Percentiles rank a stretch among this genome's conserved stretches.
Evolutionary conservation across 2,113 vertebrate species (phyloP).

Genomic region (Pavo muticus): DNA sequence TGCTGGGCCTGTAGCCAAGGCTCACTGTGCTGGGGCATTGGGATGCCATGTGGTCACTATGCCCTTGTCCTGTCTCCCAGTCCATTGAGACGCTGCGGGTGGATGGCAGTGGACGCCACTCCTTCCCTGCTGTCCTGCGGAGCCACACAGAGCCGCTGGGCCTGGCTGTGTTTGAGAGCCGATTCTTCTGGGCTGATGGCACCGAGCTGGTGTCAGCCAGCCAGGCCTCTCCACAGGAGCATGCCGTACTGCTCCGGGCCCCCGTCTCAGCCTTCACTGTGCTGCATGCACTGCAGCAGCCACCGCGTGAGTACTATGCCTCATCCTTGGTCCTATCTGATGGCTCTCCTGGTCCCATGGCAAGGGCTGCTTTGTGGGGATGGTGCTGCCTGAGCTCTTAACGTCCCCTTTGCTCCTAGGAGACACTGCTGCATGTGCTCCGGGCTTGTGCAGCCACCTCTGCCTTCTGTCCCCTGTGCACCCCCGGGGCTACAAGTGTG

Average conservation of each 20-base stretch:
- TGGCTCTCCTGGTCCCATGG: background rate
- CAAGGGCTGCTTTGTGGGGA: rapidly evolving
- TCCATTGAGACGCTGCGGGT: constrained; percentile 86
- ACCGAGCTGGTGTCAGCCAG: constrained; percentile 74
- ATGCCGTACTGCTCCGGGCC: constrained; percentile 68
- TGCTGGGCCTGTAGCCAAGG: background rate
- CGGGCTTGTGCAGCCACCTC: constrained; percentile 80
- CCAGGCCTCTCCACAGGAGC: constrained; percentile 60
- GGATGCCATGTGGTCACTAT: rapidly evolving
- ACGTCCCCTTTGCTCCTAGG: constrained; percentile 13
- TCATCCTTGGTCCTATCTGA: rapidly evolving
- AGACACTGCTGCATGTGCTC: constrained; percentile 74
- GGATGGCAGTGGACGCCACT: constrained; percentile 82
- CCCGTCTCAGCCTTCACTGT: constrained; percentile 72
- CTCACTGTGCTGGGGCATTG: background rate
- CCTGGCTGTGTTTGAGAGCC: constrained; percentile 83
- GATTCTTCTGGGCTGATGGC: constrained; percentile 86
- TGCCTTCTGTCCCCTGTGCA: constrained; percentile 85
- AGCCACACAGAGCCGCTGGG: constrained; percentile 59
- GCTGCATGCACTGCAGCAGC: constrained; percentile 84
- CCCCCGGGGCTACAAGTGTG: constrained; percentile 83
- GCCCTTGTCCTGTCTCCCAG: constrained; percentile 63
- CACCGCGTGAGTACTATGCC: constrained; percentile 71
- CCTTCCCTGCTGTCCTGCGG: constrained; percentile 78
- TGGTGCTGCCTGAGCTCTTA: background rate